Conservation (phyloP, 2,797 vertebrate genomes). For the Sternotherus odoratus region DNA sequence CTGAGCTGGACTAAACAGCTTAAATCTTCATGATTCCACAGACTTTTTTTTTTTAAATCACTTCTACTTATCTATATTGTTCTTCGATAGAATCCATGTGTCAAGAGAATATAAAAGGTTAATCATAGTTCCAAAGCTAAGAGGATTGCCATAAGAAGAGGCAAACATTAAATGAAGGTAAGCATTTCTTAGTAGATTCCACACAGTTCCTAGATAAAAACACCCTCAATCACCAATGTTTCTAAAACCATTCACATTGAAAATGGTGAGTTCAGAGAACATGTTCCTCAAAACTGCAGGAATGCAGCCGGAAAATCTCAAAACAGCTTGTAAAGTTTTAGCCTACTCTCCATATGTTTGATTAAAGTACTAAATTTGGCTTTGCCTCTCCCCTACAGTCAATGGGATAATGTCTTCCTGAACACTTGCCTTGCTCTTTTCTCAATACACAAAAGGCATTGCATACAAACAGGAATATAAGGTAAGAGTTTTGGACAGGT, state of each 20-base stretch:
- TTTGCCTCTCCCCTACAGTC: background rate
- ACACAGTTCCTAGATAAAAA: background rate
- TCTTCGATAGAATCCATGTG: background rate
- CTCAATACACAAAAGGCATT: background rate
- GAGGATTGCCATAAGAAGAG: background rate
- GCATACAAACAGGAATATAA: background rate
- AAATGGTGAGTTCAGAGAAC: background rate
- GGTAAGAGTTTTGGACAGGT: background rate
- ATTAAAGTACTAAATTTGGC: background rate
- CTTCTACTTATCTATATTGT: background rate
- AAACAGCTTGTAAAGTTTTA: background rate
- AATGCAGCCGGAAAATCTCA: background rate
- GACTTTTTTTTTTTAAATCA: background rate
- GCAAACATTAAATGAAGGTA: background rate
- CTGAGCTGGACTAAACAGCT: background rate
- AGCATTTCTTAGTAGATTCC: background rate
- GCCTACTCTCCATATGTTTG: background rate
- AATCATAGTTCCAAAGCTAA: background rate
- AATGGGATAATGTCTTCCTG: background rate
- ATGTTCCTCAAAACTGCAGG: background rate
- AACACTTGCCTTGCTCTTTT: background rate
- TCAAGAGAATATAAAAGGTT: background rate
- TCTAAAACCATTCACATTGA: background rate
- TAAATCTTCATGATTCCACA: background rate
- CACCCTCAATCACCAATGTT: background rate